Evolutionary conservation across 2,797 vertebrate genomes (phyloP).

Genomic region (Clarias pachynema): DNA sequence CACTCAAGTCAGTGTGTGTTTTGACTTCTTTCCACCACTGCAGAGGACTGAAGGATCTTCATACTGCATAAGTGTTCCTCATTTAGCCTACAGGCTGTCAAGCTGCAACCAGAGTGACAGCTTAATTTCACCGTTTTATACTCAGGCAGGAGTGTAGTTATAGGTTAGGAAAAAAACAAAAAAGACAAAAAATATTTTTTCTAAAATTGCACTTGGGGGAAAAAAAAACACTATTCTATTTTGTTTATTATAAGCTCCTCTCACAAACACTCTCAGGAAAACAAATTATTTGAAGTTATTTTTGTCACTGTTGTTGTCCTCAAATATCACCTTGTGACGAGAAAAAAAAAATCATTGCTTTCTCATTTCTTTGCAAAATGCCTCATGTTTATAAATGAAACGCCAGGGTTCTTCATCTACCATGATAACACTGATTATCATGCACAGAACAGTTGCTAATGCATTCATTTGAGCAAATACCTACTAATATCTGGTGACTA

Average conservation of each 20-base stretch:
- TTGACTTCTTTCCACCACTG: background rate
- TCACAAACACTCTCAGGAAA: background rate
- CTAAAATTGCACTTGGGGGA: background rate
- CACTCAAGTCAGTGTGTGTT: background rate
- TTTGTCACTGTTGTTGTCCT: background rate
- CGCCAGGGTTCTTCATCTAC: background rate
- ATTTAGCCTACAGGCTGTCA: slow-evolving; percentile 11
- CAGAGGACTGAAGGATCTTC: background rate
- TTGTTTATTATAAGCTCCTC: background rate
- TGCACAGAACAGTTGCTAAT: background rate
- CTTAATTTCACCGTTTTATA: slow-evolving; percentile 19
- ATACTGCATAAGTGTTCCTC: slow-evolving; percentile 2
- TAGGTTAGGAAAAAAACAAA: background rate
- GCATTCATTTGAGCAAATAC: background rate
- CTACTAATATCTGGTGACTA: background rate
- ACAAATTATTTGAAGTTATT: slow-evolving; percentile 13
- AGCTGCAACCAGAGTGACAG: background rate
- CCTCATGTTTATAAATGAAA: background rate
- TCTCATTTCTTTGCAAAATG: background rate
- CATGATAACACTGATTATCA: background rate
- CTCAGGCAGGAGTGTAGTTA: slow-evolving; percentile 1
- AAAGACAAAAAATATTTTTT: background rate
- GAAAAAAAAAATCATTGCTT: background rate
- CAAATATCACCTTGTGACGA: slow-evolving; percentile 17
- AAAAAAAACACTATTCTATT: background rate